Evolutionary conservation across 2,113 vertebrate species (phyloP).

Genomic region (Falco punctatus): DNA sequence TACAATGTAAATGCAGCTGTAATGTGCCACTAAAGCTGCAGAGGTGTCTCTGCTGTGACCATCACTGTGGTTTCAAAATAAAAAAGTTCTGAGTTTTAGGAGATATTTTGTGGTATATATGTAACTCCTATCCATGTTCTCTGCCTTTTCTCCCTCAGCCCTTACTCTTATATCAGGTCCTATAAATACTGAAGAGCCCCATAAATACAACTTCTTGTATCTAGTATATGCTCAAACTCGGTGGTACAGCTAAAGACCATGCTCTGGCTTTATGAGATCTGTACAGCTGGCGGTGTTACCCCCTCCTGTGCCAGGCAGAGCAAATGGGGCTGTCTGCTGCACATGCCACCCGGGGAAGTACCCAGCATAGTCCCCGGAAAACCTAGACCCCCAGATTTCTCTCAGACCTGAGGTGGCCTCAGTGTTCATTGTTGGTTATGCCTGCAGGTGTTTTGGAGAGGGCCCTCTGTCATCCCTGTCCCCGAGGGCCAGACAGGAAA

Average conservation of each 20-base stretch:
- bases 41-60: neutral
- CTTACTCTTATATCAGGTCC: neutral
- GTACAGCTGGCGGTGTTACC: accelerated
- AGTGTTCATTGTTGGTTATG: accelerated
- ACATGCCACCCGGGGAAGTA: accelerated
- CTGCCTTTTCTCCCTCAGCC: neutral
- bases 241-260: neutral
- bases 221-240: neutral
- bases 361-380: neutral
- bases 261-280: neutral
- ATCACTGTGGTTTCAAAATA: accelerated
- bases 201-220: neutral
- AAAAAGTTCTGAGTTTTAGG: neutral
- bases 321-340: accelerated
- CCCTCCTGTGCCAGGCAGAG: accelerated
- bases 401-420: neutral
- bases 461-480: neutral
- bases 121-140: neutral
- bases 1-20: neutral
- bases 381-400: neutral
- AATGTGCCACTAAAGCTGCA: neutral
- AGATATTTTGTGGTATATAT: neutral
- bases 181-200: neutral
- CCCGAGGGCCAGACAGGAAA: accelerated
- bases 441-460: neutral